phyloP scores from a whole-genome alignment of 2,888 invertebrate species.

The Camptogramma bilineatum region DNA sequence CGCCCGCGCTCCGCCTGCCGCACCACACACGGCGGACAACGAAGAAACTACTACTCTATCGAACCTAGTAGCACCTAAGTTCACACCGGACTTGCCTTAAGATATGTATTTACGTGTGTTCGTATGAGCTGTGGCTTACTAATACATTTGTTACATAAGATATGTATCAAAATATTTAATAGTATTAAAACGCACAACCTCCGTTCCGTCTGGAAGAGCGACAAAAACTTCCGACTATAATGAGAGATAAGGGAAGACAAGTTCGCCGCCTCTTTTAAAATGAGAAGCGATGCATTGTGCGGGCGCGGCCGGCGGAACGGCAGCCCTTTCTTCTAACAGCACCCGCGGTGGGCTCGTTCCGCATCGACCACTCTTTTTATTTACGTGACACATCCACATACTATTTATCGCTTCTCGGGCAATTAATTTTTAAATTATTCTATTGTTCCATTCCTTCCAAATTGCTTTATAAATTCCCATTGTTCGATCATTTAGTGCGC shows the following conservation, averaged over 20 bases:
- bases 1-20: too few species aligned
- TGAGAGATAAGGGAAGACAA: conserved; percentile 72
- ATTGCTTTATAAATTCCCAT: conserved; percentile 43
- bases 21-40: too few species aligned
- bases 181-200: conserved; percentile 40
- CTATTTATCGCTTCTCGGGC: conserved; percentile 78
- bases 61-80: too few species aligned
- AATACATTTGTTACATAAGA: too few species aligned
- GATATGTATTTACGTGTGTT: too few species aligned
- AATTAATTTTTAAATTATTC: conserved; percentile 76
- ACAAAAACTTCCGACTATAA: conserved; percentile 67
- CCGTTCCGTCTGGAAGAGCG: conserved; percentile 54
- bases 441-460: conserved; percentile 59
- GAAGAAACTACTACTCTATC: too few species aligned
- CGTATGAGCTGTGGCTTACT: too few species aligned
- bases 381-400: conserved; percentile 72
- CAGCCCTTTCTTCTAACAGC: conserved; percentile 66
- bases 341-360: conserved; percentile 62
- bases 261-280: conserved; percentile 72
- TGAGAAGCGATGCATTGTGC: conserved; percentile 66
- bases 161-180: conserved; percentile 37
- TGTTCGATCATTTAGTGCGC: conserved; percentile 44
- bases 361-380: conserved; percentile 69
- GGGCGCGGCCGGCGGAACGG: conserved; percentile 69
- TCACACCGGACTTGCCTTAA: too few species aligned